Conservation (phyloP, 64 coral and sea anemone genomes). For the Trachythela sp. region DNA sequence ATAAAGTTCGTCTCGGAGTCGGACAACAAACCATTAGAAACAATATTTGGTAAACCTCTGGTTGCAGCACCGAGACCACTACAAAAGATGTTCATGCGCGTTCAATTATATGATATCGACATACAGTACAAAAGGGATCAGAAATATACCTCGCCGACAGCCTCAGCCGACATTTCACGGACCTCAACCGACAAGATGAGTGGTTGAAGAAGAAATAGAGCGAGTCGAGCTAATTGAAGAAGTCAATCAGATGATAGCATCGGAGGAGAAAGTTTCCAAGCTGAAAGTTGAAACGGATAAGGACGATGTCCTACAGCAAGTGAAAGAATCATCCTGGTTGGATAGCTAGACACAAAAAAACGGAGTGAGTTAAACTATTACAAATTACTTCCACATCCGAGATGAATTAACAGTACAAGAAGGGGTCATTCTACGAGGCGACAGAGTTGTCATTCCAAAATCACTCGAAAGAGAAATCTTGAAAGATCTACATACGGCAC, state of each 20-base stretch:
- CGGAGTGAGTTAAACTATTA: neutral
- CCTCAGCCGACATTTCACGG: neutral
- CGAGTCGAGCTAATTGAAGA: neutral
- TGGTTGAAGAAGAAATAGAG: conserved; percentile 6
- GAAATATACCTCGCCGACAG: conserved; percentile 18
- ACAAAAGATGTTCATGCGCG: conserved; percentile 5
- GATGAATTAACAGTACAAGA: conserved; percentile 39
- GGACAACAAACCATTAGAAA: neutral
- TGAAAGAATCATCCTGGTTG: neutral
- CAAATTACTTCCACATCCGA: conserved; percentile 4
- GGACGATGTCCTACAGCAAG: no score
- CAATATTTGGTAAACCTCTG: neutral
- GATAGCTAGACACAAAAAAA: conserved; percentile 22
- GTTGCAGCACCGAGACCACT: no score
- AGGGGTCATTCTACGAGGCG: neutral
- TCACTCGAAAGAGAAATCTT: conserved; percentile 18
- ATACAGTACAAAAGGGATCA: conserved; percentile 19
- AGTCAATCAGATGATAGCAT: no score
- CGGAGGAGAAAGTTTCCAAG: no score
- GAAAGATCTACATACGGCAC: conserved; percentile 14
- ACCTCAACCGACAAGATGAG: neutral
- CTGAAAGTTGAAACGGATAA: no score
- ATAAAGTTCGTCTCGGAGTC: neutral
- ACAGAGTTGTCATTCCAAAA: conserved; percentile 27
- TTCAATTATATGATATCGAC: neutral